A percentile compares a stretch with the other conserved stretches of the same genome.
Evolutionary conservation across 2,113 vertebrate genomes (phyloP).

Genomic region (Athene noctua): DNA sequence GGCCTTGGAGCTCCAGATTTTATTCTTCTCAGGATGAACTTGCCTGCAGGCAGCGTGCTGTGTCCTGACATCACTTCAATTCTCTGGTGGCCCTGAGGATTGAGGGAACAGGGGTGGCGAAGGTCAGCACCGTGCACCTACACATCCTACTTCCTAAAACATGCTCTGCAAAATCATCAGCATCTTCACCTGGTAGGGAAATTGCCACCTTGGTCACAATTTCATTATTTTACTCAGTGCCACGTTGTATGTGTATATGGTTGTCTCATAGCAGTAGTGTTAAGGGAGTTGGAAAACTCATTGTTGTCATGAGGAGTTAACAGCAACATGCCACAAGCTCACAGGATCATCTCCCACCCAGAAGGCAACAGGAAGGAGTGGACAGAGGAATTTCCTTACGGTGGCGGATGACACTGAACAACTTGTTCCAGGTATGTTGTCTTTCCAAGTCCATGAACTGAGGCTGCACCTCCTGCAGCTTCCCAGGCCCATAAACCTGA

Average conservation of each 20-base stretch:
- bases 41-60: rapidly evolving
- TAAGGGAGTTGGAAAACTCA: neutral
- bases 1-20: neutral
- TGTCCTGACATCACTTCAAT: neutral
- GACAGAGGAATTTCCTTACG: neutral
- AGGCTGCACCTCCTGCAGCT: neutral
- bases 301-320: neutral
- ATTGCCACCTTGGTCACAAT: neutral
- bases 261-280: neutral
- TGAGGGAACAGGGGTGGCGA: neutral
- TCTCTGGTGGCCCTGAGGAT: rapidly evolving
- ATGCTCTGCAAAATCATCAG: neutral
- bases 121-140: neutral
- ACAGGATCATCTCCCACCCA: neutral
- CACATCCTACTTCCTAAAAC: neutral
- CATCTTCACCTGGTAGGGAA: neutral
- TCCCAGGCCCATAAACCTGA: neutral
- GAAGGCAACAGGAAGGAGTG: constrained; percentile 10
- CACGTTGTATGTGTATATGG: rapidly evolving
- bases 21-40: neutral
- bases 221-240: neutral
- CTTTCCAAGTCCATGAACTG: neutral
- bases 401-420: neutral
- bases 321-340: neutral
- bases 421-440: neutral